Conservation (phyloP, 2,797 vertebrate genomes). For the Pseudomugil tenellus region DNA sequence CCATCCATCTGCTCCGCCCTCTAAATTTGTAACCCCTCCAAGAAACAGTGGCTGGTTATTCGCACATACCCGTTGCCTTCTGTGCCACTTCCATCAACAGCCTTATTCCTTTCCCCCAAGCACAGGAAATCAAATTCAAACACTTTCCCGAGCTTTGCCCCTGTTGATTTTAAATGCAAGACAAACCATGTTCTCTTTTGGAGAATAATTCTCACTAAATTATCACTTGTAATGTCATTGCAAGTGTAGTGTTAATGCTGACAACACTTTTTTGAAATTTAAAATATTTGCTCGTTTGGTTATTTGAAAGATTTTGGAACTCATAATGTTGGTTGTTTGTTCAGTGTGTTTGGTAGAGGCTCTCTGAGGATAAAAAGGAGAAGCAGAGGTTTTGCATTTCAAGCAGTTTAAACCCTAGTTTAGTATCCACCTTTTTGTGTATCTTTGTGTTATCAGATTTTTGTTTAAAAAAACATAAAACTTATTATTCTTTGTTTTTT, state of each 20-base stretch:
- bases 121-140: slow-evolving; percentile 56
- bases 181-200: slow-evolving; percentile 42
- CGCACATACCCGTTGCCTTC: slow-evolving; percentile 35
- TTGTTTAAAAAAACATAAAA: slow-evolving; percentile 12
- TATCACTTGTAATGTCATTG: slow-evolving; percentile 36
- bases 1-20: slow-evolving; percentile 74
- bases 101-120: slow-evolving; percentile 54
- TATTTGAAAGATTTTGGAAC: slow-evolving; percentile 8
- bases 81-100: slow-evolving; percentile 59
- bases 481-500: slow-evolving; percentile 6
- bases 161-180: slow-evolving; percentile 46
- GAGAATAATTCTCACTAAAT: slow-evolving; percentile 48
- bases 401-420: background rate
- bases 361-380: slow-evolving; percentile 3
- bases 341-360: background rate
- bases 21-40: slow-evolving; percentile 72
- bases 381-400: slow-evolving; percentile 11
- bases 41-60: slow-evolving; percentile 47
- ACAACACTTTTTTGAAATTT: slow-evolving; percentile 8
- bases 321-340: slow-evolving; percentile 24
- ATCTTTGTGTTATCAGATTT: slow-evolving; percentile 1
- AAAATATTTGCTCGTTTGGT: slow-evolving; percentile 17
- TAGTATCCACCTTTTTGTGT: background rate
- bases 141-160: slow-evolving; percentile 48
- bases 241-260: slow-evolving; percentile 7